These are phyloP conservation scores for Euthynnus affinis DNA, from an alignment of 2,797 vertebrate genomes.

Conservation along the genomic window DNA sequence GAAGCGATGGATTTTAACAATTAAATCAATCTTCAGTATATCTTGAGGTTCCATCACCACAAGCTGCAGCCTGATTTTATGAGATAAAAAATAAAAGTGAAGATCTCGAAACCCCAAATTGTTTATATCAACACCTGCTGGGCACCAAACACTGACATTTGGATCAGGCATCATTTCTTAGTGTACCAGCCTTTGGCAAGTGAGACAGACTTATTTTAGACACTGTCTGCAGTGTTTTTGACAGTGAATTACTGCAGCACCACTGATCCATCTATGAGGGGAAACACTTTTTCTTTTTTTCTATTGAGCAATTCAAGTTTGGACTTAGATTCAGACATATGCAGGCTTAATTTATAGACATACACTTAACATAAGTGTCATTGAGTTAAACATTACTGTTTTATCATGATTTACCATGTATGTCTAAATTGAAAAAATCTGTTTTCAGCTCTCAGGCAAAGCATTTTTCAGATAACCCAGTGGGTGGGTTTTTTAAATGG, in stretches of 20 bases:
- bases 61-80: constrained; percentile 5
- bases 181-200: background rate
- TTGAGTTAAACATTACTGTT: background rate
- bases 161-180: background rate
- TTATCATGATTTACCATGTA: background rate
- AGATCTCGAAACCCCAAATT: background rate
- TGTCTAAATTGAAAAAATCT: background rate
- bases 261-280: background rate
- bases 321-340: background rate
- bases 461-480: no score
- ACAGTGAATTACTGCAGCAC: constrained; percentile 11
- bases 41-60: constrained; percentile 11
- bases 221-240: background rate
- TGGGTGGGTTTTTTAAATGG: no score
- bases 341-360: background rate
- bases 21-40: constrained; percentile 36
- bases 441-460: no score
- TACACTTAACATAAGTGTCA: background rate
- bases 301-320: background rate
- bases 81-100: background rate
- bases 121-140: background rate
- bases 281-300: constrained; percentile 1
- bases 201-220: constrained; percentile 15
- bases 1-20: constrained; percentile 47
- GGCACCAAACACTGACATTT: background rate